Evolutionary conservation across 2,113 vertebrate genomes (phyloP).

Genomic region (Carassius gibelio): DNA sequence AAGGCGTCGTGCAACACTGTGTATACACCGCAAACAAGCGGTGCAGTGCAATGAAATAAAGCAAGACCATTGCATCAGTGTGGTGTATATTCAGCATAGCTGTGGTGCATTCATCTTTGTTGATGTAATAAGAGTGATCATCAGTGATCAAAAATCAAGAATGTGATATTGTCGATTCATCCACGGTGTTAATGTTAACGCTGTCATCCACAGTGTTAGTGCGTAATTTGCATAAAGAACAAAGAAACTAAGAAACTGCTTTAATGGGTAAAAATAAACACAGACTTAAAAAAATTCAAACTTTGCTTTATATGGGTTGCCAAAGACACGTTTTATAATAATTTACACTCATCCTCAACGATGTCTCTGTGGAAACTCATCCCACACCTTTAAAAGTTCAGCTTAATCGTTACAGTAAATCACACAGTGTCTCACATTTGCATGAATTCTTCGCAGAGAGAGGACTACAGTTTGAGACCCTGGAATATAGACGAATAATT

Average conservation of each 20-base stretch:
- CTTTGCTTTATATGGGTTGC: not conserved
- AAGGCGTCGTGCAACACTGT: not conserved
- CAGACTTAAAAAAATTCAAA: not conserved
- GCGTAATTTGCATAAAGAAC: not conserved
- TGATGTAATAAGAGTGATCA: not conserved
- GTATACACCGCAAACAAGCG: not conserved
- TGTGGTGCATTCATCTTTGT: not conserved
- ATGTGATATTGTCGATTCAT: not conserved
- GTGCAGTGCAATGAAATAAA: constrained; percentile 12
- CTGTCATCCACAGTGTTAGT: not conserved
- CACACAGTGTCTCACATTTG: not conserved
- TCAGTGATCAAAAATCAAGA: not conserved
- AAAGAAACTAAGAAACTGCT: no score
- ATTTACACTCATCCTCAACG: constrained; percentile 16
- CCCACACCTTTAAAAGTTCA: constrained; percentile 17
- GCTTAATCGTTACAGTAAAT: constrained; percentile 27
- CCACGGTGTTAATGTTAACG: not conserved
- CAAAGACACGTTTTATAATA: not conserved
- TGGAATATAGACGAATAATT: not conserved
- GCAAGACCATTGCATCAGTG: not conserved
- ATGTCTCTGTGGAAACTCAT: constrained; percentile 22
- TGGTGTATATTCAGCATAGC: not conserved
- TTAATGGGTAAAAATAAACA: no score
- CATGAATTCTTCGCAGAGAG: not conserved
- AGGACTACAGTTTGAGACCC: not conserved